Percentiles rank a stretch among this genome's conserved stretches.
Evolutionary conservation across 2,797 vertebrate genomes (phyloP).

Genomic region (Anguilla anguilla): DNA sequence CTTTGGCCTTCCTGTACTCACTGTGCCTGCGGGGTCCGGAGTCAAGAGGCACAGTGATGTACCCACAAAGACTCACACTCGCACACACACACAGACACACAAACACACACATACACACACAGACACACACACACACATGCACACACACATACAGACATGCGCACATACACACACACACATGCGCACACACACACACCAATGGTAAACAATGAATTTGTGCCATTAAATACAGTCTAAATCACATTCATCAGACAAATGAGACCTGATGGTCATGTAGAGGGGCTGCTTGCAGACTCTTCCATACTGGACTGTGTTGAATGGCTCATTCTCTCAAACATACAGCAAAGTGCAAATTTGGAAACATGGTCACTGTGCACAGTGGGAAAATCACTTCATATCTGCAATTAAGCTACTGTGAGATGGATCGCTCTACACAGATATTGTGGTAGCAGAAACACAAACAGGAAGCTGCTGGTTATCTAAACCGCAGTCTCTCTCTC

Average conservation of each 20-base stretch:
- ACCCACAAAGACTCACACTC: not conserved
- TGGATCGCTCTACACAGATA: too few species aligned
- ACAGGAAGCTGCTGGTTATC: too few species aligned
- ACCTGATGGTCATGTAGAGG: not conserved
- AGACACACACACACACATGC: slow-evolving; percentile 54
- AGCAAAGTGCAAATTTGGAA: too few species aligned
- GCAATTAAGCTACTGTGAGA: too few species aligned
- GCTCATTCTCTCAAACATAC: not conserved
- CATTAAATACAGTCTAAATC: not conserved
- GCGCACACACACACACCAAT: slow-evolving; percentile 20
- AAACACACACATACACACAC: slow-evolving; percentile 37
- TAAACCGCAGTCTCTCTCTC: not conserved
- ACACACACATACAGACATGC: slow-evolving; percentile 25
- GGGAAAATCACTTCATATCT: too few species aligned
- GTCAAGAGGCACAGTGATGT: not conserved
- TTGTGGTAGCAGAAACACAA: too few species aligned
- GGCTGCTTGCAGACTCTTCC: not conserved
- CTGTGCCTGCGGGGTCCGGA: not conserved
- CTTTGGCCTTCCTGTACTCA: not conserved
- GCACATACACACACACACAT: slow-evolving; percentile 27
- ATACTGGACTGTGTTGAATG: not conserved
- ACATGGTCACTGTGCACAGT: too few species aligned
- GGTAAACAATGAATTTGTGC: not conserved
- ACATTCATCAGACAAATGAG: not conserved
- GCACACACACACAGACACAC: slow-evolving; percentile 23